Conservation (phyloP, 2,113 vertebrate genomes). For the Dromas ardeola region DNA sequence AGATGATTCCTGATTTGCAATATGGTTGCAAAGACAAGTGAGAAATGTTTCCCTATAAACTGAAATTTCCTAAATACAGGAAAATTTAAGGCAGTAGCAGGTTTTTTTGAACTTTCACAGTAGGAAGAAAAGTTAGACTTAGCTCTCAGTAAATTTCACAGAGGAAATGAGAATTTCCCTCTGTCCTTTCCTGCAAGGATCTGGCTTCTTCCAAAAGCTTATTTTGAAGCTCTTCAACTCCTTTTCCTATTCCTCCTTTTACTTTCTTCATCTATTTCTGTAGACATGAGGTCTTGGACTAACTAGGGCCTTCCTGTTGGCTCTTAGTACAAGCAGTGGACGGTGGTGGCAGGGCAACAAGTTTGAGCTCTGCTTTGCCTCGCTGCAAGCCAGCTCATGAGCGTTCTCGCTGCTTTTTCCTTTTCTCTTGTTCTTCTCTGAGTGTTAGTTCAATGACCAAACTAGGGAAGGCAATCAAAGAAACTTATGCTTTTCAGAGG, state of each 20-base stretch:
- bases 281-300: not conserved
- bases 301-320: not conserved
- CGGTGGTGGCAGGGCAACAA: not conserved
- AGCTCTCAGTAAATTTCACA: not conserved
- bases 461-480: not conserved
- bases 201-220: not conserved
- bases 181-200: not conserved
- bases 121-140: not conserved
- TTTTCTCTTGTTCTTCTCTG: not conserved
- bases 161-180: not conserved
- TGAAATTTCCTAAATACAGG: not conserved
- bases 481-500: not conserved
- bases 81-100: not conserved
- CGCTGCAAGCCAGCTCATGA: not conserved
- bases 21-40: not conserved
- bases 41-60: not conserved
- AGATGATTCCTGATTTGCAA: not conserved
- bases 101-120: not conserved
- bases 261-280: not conserved
- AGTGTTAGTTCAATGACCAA: not conserved
- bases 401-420: not conserved
- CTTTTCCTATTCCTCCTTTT: not conserved
- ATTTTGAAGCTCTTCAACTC: not conserved
- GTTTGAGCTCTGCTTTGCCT: not conserved
- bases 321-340: not conserved